Conservation (phyloP, 2,113 vertebrate species). For the Eupsittula cactorum region DNA sequence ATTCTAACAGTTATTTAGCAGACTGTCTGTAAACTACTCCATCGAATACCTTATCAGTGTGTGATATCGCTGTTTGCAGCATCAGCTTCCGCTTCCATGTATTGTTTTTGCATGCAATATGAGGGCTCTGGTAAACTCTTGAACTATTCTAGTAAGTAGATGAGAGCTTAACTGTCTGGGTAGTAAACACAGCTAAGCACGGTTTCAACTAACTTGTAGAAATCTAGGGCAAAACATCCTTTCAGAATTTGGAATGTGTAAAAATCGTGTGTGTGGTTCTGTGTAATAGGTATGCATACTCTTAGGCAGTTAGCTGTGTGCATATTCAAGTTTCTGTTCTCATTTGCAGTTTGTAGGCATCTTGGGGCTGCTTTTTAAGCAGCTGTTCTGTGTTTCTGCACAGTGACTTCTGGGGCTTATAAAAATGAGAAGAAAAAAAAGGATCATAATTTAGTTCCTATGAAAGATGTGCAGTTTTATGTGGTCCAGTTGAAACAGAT, state of each 20-base stretch:
- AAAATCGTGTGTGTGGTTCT: accelerated
- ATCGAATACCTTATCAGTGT: background rate
- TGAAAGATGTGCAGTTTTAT: background rate
- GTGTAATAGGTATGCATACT: background rate
- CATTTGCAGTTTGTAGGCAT: background rate
- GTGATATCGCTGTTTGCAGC: background rate
- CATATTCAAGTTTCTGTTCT: background rate
- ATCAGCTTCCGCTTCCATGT: background rate
- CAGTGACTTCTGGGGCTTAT: background rate
- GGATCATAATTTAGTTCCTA: background rate
- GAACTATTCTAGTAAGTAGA: background rate
- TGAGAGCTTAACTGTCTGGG: background rate
- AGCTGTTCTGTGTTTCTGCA: background rate
- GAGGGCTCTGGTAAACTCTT: background rate
- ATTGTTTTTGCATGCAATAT: background rate
- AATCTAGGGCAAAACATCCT: background rate
- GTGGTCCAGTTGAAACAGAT: background rate
- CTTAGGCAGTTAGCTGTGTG: background rate
- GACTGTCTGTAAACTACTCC: background rate
- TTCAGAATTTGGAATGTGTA: background rate
- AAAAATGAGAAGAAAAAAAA: background rate
- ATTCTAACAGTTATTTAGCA: background rate
- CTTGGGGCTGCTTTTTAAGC: background rate
- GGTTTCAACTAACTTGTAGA: background rate
- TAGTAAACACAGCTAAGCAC: background rate